phyloP scores from a whole-genome alignment of 2,113 vertebrate species.

The Pelvicachromis taeniatus region DNA sequence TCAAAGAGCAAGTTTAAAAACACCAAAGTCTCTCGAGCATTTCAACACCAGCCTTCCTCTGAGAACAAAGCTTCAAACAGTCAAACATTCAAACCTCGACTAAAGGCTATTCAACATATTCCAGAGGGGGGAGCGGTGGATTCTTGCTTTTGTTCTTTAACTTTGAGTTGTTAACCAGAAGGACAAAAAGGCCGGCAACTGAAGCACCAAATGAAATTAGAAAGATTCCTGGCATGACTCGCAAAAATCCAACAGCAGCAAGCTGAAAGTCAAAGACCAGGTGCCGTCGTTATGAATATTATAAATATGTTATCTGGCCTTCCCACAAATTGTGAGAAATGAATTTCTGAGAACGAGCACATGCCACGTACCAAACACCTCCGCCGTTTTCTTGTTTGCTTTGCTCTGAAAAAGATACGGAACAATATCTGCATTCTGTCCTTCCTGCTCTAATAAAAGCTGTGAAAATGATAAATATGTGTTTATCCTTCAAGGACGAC shows the following conservation, averaged over 20 bases:
- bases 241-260: background rate
- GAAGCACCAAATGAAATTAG: background rate
- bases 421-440: background rate
- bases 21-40: background rate
- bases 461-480: conserved; percentile 38
- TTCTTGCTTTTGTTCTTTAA: background rate
- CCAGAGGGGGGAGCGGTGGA: background rate
- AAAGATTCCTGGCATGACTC: background rate
- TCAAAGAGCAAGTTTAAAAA: background rate
- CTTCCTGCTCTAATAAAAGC: background rate
- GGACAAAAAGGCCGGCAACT: background rate
- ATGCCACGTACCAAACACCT: background rate
- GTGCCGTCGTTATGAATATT: background rate
- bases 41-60: background rate
- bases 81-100: background rate
- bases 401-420: background rate
- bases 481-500: conserved; percentile 28
- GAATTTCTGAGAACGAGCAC: background rate
- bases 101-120: background rate
- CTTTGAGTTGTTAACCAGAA: background rate
- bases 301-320: background rate
- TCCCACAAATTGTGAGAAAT: background rate
- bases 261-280: background rate
- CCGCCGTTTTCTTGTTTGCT: background rate
- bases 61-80: background rate